Percentiles rank a stretch among this genome's conserved stretches.
Evolutionary conservation across 53 echinoderm and acorn worm genomes (phyloP).

Genomic region (Apostichopus leukothele): DNA sequence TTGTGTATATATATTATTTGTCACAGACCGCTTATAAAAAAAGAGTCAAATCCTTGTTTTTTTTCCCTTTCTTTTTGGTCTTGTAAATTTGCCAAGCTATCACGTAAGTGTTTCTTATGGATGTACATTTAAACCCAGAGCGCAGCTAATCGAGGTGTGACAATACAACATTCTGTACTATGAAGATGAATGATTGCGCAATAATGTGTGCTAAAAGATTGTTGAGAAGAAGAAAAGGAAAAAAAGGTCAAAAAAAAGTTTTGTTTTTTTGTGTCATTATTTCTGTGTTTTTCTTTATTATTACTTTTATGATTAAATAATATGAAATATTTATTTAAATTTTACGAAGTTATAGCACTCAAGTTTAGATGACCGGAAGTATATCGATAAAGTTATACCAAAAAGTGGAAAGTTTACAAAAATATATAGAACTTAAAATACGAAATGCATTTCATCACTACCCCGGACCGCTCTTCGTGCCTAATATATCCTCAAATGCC

Average conservation of each 20-base stretch:
- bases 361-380: too few relatives aligned
- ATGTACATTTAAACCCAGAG: constrained; percentile 27
- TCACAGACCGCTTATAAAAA: not conserved
- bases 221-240: constrained; percentile 12
- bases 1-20: not conserved
- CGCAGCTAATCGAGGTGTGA: constrained; percentile 22
- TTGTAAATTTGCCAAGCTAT: constrained; percentile 24
- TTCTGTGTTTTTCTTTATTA: not conserved
- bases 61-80: not conserved
- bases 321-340: too few relatives aligned
- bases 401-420: too few relatives aligned
- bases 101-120: constrained; percentile 32
- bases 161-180: constrained; percentile 29
- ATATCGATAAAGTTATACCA: too few relatives aligned
- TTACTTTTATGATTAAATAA: too few relatives aligned
- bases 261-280: not conserved
- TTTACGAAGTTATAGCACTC: too few relatives aligned
- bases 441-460: too few relatives aligned
- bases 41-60: too few relatives aligned
- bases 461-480: too few relatives aligned
- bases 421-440: too few relatives aligned
- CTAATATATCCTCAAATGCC: too few relatives aligned
- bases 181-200: constrained; percentile 32
- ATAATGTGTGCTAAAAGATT: constrained; percentile 31
- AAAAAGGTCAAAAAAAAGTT: not conserved